phyloP scores from a whole-genome alignment of 2,113 vertebrate species.

The Amphiprion ocellaris region DNA sequence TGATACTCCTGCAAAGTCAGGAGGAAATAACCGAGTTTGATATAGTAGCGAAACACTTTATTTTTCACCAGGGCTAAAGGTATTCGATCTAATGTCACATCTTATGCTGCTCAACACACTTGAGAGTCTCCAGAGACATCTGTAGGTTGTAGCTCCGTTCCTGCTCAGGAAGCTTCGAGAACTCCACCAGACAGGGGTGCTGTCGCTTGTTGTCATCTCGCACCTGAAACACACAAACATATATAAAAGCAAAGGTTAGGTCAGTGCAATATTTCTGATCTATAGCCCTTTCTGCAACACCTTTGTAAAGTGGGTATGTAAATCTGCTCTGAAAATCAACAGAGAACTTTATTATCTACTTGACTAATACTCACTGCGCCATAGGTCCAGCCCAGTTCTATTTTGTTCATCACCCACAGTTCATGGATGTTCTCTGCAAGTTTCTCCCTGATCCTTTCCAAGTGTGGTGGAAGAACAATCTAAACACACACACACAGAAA shows the following conservation, averaged over 20 bases:
- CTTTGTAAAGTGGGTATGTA: too few relatives aligned
- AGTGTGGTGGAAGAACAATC: conserved; percentile 93
- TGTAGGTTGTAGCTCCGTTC: conserved; percentile 97
- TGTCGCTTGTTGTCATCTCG: conserved; percentile 97
- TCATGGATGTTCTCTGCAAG: conserved; percentile 98
- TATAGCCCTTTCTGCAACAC: too few relatives aligned
- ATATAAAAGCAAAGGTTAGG: neutral
- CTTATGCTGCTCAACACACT: conserved; percentile 78
- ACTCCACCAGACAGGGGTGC: conserved; percentile 97
- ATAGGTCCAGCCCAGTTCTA: conserved; percentile 96
- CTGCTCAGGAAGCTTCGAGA: conserved; percentile 94
- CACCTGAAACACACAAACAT: conserved; percentile 83
- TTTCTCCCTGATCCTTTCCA: conserved; percentile 95
- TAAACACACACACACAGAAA: conserved; percentile 62
- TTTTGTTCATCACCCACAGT: conserved; percentile 99
- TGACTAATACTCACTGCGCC: conserved; percentile 86
- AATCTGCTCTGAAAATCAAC: too few relatives aligned
- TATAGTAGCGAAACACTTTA: neutral
- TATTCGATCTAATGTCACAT: neutral
- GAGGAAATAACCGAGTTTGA: neutral
- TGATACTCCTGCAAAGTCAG: neutral
- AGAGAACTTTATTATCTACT: neutral
- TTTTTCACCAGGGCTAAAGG: neutral
- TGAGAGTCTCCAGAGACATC: conserved; percentile 97
- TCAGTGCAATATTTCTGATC: too few relatives aligned